These are phyloP conservation scores for Parauchenoglanis ngamensis DNA, from an alignment of 2,797 vertebrate species.

Conservation along the genomic window DNA sequence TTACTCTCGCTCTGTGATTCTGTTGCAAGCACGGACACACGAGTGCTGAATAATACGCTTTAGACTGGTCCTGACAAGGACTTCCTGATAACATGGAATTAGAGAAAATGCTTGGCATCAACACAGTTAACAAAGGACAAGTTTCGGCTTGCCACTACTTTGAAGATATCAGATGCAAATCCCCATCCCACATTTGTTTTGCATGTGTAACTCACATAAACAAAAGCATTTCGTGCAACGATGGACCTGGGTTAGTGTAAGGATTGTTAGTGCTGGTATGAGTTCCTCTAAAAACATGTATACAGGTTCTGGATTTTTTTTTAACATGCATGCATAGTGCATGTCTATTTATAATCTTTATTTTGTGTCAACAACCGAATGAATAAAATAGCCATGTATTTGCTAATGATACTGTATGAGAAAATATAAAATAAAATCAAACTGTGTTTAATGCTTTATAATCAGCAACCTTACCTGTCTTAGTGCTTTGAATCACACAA, in stretches of 20 bases:
- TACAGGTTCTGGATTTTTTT: background rate
- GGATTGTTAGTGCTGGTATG: background rate
- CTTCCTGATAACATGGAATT: background rate
- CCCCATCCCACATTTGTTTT: conserved; percentile 25
- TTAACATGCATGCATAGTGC: background rate
- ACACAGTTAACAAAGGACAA: conserved; percentile 24
- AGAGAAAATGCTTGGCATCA: conserved; percentile 16
- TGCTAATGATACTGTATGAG: background rate
- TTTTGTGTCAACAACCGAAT: background rate
- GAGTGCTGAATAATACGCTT: conserved; percentile 1
- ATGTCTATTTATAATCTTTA: background rate
- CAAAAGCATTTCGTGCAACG: background rate
- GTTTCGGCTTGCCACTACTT: conserved; percentile 41
- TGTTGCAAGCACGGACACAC: background rate
- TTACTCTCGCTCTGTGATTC: background rate
- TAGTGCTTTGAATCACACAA: background rate
- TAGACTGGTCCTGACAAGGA: conserved; percentile 3
- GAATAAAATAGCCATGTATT: background rate
- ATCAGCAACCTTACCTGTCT: background rate
- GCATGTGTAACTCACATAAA: conserved; percentile 30
- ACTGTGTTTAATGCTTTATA: background rate
- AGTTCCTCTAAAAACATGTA: background rate
- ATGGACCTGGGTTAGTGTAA: background rate
- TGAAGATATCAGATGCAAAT: conserved; percentile 42
- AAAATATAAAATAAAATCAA: background rate